Conservation (phyloP, 2,113 vertebrate genomes). For the Rhabdomys dilectus region DNA sequence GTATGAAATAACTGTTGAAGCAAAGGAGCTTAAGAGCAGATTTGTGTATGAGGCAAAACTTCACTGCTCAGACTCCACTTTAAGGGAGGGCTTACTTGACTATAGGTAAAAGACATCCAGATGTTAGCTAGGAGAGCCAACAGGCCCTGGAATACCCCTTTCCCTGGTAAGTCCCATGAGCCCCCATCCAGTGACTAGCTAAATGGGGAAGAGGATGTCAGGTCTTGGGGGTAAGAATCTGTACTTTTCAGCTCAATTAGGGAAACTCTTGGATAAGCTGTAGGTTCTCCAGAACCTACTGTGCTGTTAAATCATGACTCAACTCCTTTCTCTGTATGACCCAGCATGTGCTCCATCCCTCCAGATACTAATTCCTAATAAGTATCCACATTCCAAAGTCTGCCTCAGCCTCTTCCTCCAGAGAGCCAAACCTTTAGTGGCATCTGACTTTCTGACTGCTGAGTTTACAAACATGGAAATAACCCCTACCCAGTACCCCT, state of each 20-base stretch:
- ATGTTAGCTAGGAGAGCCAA: background rate
- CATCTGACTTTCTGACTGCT: background rate
- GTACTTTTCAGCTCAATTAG: background rate
- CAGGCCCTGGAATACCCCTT: background rate
- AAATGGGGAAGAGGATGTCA: background rate
- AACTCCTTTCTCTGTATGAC: background rate
- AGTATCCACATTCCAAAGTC: background rate
- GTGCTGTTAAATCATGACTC: background rate
- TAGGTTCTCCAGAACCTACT: accelerated
- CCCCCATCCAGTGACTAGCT: background rate
- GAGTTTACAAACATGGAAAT: background rate
- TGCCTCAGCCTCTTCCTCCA: constrained; percentile 11
- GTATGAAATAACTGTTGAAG: background rate
- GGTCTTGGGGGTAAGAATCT: background rate
- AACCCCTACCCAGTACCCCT: background rate
- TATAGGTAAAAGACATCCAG: background rate
- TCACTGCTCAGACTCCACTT: background rate
- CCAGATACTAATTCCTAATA: background rate
- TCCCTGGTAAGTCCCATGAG: background rate
- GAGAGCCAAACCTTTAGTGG: background rate
- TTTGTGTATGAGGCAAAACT: background rate
- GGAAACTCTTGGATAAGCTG: background rate
- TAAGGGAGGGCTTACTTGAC: background rate
- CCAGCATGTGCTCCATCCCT: background rate
- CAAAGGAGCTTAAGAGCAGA: background rate